These are phyloP conservation scores for Pelecanoides urinatrix DNA, from an alignment of 2,113 vertebrate genomes.

Conservation along the genomic window DNA sequence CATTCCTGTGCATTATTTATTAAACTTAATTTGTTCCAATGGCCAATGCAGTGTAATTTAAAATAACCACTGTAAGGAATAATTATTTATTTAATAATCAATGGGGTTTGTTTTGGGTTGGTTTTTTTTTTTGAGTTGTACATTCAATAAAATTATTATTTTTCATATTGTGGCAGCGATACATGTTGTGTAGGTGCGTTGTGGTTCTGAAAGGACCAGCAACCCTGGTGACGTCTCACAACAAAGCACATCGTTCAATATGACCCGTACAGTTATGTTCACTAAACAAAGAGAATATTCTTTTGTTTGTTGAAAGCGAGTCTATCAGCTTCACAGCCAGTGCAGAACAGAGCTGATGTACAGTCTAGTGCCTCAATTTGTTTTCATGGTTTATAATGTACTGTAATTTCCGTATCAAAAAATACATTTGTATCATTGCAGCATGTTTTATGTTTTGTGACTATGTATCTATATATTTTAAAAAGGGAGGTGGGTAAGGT, in stretches of 20 bases:
- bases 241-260: conserved; percentile 65
- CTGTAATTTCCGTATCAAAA: conserved; percentile 63
- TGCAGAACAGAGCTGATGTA: conserved; percentile 65
- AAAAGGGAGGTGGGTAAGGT: background rate
- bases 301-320: background rate
- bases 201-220: conserved; percentile 34
- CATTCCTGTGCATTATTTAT: conserved; percentile 1
- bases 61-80: conserved; percentile 63
- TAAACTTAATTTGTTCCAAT: conserved; percentile 55
- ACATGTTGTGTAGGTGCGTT: conserved; percentile 49
- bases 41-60: conserved; percentile 70
- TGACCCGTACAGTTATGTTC: background rate
- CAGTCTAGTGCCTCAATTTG: conserved; percentile 67
- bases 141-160: conserved; percentile 77
- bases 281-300: background rate
- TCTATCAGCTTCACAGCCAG: conserved; percentile 40
- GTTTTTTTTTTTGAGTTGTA: conserved; percentile 67
- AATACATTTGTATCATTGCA: conserved; percentile 71
- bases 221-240: conserved; percentile 40
- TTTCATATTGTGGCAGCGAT: conserved; percentile 75
- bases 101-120: background rate
- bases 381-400: conserved; percentile 61
- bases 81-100: conserved; percentile 75
- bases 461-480: conserved; percentile 38
- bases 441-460: conserved; percentile 72